These are phyloP conservation scores for Apeira syringaria DNA, from an alignment of 2,888 invertebrate species.

Conservation along the genomic window DNA sequence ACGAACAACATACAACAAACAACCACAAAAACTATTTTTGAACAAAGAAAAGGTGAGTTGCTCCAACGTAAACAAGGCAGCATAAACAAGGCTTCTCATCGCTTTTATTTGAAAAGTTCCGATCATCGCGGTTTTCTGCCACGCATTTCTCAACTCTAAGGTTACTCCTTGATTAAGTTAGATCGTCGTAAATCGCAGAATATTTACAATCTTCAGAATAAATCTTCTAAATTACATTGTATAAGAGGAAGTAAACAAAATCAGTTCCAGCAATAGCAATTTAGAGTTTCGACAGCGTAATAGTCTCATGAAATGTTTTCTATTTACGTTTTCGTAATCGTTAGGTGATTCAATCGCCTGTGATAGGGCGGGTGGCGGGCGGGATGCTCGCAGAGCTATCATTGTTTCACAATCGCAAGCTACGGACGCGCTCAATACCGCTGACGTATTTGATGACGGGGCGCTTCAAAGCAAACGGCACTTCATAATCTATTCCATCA, in stretches of 20 bases:
- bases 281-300: conserved; percentile 19
- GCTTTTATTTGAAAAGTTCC: conserved; percentile 76
- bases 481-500: conserved; percentile 58
- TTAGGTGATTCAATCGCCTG: conserved; percentile 16
- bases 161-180: conserved; percentile 12
- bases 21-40: too few species aligned
- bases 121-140: conserved; percentile 59
- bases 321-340: conserved; percentile 18
- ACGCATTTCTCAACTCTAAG: conserved; percentile 36
- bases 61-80: conserved; percentile 58
- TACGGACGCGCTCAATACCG: conserved; percentile 36
- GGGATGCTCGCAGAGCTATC: conserved; percentile 6
- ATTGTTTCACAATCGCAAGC: conserved; percentile 26
- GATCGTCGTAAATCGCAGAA: conserved; percentile 5
- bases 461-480: conserved; percentile 45
- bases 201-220: conserved; percentile 6
- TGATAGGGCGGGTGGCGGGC: background rate
- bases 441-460: conserved; percentile 41
- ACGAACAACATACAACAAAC: too few species aligned
- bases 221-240: conserved; percentile 7
- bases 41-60: conserved; percentile 59
- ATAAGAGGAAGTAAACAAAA: conserved; percentile 12
- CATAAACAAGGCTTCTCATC: conserved; percentile 45
- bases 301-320: conserved; percentile 21
- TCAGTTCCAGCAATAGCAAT: conserved; percentile 16